Base-by-base conservation (phyloP, 1,140 invertebrate species). In the Meloidogyne chitwoodi region DNA sequence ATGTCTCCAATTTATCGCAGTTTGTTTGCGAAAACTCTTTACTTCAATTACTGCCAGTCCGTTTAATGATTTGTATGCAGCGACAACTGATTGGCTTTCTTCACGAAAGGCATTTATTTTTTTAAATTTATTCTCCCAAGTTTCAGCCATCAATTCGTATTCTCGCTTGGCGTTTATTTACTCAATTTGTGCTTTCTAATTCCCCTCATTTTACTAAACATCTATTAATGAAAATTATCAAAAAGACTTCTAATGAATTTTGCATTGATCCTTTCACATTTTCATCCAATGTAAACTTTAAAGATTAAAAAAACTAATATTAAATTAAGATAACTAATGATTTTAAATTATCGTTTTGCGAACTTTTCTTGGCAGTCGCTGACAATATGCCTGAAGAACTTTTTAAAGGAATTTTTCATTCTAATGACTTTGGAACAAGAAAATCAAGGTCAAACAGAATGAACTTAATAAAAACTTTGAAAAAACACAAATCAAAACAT, bases 11-110 rank as follows among this genome's bases (percentile, higher is more conserved):
- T 81, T 87, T 62, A 83, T 87, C n/a, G 80, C 83, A 16, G 65
- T 88, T 19, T 84, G 86, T 16, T 77, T 90, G 22, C 87, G 88
- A 74, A 79, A 86, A 24, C 80, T 90, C 8, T 72, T 90, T 16
- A 83, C 85, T 68, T 87, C 87, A 75, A 86, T 89, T 68, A 74
- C 77, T 26, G 73, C 44, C 11, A 56, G 67, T 24, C 66, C 77
- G 14, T 75, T 82, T 26, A 75, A 71, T 41, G 81, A 85, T n/a
- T 38, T 84, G 24, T 81, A 67, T 41, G 11, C 77, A 29, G 75
- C 75, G 10, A 65, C 80, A 34, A 76, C 56, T 6, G 83, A 86
- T 69, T 84, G 84, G 83, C 61, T 84, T 19, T 22, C 56, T 19
- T 62, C 74, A 22, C 34, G 74, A 61, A 66, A 77, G 24, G 75